A percentile compares a stretch with the other conserved stretches of the same genome.
Evolutionary conservation across 2,888 invertebrate species (phyloP).

Genomic region (Heliconius cydno): DNA sequence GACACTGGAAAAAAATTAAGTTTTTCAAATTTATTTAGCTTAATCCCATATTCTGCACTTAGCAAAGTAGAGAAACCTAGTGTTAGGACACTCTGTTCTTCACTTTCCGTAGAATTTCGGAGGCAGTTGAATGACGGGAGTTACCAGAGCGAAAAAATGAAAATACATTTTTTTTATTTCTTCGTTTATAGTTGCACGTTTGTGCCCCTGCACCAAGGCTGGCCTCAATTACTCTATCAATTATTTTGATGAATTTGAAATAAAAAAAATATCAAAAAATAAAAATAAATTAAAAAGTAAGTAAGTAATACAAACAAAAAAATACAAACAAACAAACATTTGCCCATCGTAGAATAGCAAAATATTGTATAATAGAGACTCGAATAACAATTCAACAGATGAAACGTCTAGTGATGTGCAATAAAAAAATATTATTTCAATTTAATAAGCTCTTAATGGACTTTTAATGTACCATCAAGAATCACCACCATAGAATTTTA

Average conservation of each 20-base stretch:
- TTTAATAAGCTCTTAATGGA: constrained; percentile 32
- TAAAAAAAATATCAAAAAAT: background rate
- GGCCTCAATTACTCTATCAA: background rate
- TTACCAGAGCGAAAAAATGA: too few relatives aligned
- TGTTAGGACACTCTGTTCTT: too few relatives aligned
- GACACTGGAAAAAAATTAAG: background rate
- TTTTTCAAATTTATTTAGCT: background rate
- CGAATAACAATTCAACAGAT: background rate
- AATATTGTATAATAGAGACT: background rate
- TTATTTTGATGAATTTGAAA: background rate
- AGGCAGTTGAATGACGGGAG: too few relatives aligned
- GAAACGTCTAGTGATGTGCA: background rate
- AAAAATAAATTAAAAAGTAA: background rate
- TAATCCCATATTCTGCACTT: too few relatives aligned
- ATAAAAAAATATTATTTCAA: constrained; percentile 25
- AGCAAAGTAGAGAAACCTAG: too few relatives aligned
- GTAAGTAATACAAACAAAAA: too few relatives aligned
- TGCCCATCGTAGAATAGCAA: background rate
- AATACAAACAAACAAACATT: background rate
- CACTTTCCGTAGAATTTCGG: too few relatives aligned
- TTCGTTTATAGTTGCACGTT: too few relatives aligned
- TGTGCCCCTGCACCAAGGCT: too few relatives aligned
- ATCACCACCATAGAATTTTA: constrained; percentile 9
- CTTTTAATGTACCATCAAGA: constrained; percentile 32
- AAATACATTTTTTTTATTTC: too few relatives aligned